Evolutionary conservation across 1,140 invertebrate species (phyloP).

Genomic region (Melipona quadrifasciata): DNA sequence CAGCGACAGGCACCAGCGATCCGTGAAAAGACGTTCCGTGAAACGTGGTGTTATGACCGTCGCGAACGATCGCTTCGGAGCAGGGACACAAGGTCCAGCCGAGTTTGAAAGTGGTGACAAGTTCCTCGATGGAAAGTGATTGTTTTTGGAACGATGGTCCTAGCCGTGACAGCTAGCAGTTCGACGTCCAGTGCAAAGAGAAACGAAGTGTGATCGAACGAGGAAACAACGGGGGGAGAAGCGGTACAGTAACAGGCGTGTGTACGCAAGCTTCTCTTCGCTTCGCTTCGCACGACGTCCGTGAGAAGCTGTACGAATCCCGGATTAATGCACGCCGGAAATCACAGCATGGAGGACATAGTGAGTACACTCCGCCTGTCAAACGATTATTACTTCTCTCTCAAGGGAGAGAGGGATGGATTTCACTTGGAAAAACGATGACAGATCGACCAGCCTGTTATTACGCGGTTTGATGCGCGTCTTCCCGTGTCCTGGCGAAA

Average conservation of each 20-base stretch:
- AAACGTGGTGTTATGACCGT: conserved; percentile 31
- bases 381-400: neutral
- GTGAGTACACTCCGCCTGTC: conserved; percentile 69
- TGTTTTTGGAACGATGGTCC: conserved; percentile 3
- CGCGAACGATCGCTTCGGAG: neutral
- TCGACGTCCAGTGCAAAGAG: neutral
- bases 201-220: conserved; percentile 23
- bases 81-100: neutral
- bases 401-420: neutral
- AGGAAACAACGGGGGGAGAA: neutral
- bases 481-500: conserved; percentile 1
- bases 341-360: conserved; percentile 77
- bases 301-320: conserved; percentile 57
- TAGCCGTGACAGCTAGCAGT: neutral
- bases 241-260: neutral
- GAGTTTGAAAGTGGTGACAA: neutral
- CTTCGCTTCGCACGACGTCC: conserved; percentile 40
- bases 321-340: conserved; percentile 69
- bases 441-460: conserved; percentile 3
- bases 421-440: neutral
- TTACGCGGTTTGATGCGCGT: neutral
- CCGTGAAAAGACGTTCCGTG: neutral
- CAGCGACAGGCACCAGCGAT: neutral
- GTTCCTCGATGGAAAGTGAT: conserved; percentile 3
- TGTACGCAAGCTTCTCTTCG: neutral